A percentile compares a stretch with the other conserved stretches of the same genome.
Conservation (phyloP, 1,140 invertebrate genomes). For the Lysiphlebus fabarum region DNA sequence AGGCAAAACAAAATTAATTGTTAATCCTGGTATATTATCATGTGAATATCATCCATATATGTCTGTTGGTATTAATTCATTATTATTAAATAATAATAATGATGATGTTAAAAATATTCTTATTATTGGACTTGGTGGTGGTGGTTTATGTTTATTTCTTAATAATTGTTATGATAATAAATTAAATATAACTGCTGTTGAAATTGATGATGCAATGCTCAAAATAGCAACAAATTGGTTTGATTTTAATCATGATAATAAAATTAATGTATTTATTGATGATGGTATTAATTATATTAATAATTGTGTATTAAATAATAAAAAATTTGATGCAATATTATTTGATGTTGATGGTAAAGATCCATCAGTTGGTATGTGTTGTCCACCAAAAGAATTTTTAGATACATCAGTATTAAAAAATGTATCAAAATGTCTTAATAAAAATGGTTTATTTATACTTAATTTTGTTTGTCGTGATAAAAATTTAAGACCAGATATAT, state of each 20-base stretch:
- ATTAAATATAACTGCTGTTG: slow-evolving; percentile 69
- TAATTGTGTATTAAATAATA: slow-evolving; percentile 57
- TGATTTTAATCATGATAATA: slow-evolving; percentile 68
- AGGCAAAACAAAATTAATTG: slow-evolving; percentile 59
- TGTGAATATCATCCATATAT: slow-evolving; percentile 81
- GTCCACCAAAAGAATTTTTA: slow-evolving; percentile 82
- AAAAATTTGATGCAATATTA: slow-evolving; percentile 71
- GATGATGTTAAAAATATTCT: slow-evolving; percentile 54
- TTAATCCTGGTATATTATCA: slow-evolving; percentile 71
- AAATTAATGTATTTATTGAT: slow-evolving; percentile 71
- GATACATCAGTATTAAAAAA: slow-evolving; percentile 61
- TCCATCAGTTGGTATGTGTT: slow-evolving; percentile 74
- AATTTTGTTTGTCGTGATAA: slow-evolving; percentile 81
- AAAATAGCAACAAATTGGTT: slow-evolving; percentile 81
- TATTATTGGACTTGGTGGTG: slow-evolving; percentile 85
- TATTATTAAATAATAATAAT: slow-evolving; percentile 37
- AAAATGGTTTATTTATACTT: slow-evolving; percentile 71
- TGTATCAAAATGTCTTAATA: slow-evolving; percentile 60
- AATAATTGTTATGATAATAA: slow-evolving; percentile 66
- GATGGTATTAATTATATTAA: slow-evolving; percentile 80
- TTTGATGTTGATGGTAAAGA: slow-evolving; percentile 93
- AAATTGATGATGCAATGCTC: slow-evolving; percentile 82
- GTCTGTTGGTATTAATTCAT: slow-evolving; percentile 64
- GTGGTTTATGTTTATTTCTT: slow-evolving; percentile 79
- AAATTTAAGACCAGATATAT: slow-evolving; percentile 59